Percentiles rank a stretch among this genome's conserved stretches.
Evolutionary conservation across 2,113 vertebrate species (phyloP).

Genomic region (Archocentrus centrarchus): DNA sequence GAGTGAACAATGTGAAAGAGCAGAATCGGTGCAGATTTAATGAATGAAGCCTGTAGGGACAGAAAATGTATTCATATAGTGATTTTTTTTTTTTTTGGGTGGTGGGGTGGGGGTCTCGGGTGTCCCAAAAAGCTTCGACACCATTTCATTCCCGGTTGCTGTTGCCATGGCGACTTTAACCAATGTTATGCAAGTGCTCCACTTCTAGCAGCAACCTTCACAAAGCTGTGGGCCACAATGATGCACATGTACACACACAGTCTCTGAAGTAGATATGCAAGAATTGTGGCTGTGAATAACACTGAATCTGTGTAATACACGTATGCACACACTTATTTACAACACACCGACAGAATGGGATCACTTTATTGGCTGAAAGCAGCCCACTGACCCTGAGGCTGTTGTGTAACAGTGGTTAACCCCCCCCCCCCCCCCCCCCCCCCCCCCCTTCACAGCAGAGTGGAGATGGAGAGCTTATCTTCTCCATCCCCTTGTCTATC

Average conservation of each 20-base stretch:
- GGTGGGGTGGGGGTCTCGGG: background rate
- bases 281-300: background rate
- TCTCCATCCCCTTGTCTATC: constrained; percentile 38
- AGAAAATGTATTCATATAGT: background rate
- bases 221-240: constrained; percentile 25
- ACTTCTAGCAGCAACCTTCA: constrained; percentile 43
- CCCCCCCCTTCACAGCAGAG: background rate
- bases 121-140: constrained; percentile 26
- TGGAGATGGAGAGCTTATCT: constrained; percentile 49
- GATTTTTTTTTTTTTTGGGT: background rate
- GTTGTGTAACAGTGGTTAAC: constrained; percentile 52
- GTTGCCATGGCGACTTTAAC: constrained; percentile 74
- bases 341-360: constrained; percentile 44
- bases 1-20: too few species aligned
- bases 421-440: background rate
- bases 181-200: constrained; percentile 62
- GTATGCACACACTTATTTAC: background rate
- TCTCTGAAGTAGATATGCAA: background rate
- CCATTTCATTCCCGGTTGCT: constrained; percentile 48
- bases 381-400: constrained; percentile 56
- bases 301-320: background rate
- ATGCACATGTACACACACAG: background rate
- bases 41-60: constrained; percentile 13
- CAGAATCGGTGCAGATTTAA: background rate
- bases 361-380: constrained; percentile 43